Percentiles rank a stretch among this genome's conserved stretches.
These are phyloP conservation scores for Montipora capitata DNA, from an alignment of 92 coral and sea anemone genomes.

Conservation along the genomic window DNA sequence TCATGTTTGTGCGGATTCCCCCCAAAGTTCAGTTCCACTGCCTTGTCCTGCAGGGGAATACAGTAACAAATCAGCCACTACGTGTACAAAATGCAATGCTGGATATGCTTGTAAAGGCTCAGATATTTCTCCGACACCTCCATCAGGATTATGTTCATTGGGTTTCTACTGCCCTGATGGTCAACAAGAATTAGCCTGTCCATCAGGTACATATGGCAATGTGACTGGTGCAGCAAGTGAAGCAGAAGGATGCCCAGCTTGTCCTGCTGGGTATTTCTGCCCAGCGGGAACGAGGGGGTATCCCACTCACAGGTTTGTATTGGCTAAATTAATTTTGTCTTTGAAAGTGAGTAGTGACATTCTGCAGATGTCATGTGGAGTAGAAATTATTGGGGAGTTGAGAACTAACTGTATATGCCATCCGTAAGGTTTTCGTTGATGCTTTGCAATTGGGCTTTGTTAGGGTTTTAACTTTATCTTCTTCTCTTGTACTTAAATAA, in stretches of 20 bases:
- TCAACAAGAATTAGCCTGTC: constrained; percentile 76
- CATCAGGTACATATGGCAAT: constrained; percentile 96
- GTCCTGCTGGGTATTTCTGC: constrained; percentile 96
- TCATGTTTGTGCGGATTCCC: constrained; percentile 70
- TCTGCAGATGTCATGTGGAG: too few relatives aligned
- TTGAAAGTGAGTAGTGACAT: too few relatives aligned
- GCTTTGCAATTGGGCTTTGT: too few relatives aligned
- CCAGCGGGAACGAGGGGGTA: constrained; percentile 93
- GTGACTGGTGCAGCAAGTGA: constrained; percentile 88
- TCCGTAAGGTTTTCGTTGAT: too few relatives aligned
- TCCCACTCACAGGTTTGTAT: constrained; percentile 83
- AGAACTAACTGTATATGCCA: too few relatives aligned
- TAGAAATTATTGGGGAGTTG: too few relatives aligned
- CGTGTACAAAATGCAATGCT: constrained; percentile 76
- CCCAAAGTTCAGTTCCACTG: constrained; percentile 65
- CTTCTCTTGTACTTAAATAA: too few relatives aligned
- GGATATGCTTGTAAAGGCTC: constrained; percentile 92
- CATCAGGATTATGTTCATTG: constrained; percentile 89
- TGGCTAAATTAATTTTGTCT: background rate
- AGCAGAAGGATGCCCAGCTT: constrained; percentile 85
- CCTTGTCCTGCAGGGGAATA: constrained; percentile 91
- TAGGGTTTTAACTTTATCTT: too few relatives aligned
- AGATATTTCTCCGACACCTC: constrained; percentile 85
- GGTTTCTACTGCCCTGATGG: constrained; percentile 96
- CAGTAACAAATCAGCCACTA: constrained; percentile 89